Conservation (phyloP, 2,888 invertebrate genomes). For the Octodonta nipae region DNA sequence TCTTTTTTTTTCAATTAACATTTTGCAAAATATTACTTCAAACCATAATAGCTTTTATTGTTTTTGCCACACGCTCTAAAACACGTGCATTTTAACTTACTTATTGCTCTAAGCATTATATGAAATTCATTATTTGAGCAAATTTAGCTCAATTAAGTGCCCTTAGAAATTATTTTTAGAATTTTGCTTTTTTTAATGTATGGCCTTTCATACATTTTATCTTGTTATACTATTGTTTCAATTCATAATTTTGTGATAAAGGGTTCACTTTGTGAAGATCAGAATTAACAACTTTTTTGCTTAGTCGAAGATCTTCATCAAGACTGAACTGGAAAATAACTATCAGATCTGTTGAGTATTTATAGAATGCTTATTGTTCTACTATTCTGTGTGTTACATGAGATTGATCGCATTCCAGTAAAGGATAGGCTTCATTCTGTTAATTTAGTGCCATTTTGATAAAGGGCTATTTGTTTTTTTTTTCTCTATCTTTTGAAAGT, state of each 20-base stretch:
- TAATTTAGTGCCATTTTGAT: constrained; percentile 1
- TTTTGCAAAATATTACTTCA: too few relatives aligned
- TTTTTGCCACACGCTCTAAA: too few relatives aligned
- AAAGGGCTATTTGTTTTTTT: background rate
- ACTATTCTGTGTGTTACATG: too few relatives aligned
- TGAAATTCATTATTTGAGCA: background rate
- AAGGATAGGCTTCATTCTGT: too few relatives aligned
- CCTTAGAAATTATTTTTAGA: background rate
- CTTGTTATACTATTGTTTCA: background rate
- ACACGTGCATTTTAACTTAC: too few relatives aligned
- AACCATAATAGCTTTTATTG: too few relatives aligned
- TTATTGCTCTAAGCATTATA: too few relatives aligned
- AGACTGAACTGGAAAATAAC: background rate
- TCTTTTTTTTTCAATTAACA: constrained; percentile 1
- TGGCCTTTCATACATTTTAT: constrained; percentile 1
- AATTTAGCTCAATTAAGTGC: background rate
- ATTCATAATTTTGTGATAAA: background rate
- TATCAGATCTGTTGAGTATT: constrained; percentile 2
- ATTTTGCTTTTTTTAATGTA: constrained; percentile 1
- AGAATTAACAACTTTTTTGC: too few relatives aligned
- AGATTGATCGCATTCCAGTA: too few relatives aligned
- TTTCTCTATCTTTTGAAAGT: too few relatives aligned
- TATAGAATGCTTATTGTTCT: background rate
- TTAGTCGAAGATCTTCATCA: background rate
- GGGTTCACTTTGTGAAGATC: too few relatives aligned